Conservation (phyloP, 2,113 vertebrate genomes). For the Hemiscyllium ocellatum region DNA sequence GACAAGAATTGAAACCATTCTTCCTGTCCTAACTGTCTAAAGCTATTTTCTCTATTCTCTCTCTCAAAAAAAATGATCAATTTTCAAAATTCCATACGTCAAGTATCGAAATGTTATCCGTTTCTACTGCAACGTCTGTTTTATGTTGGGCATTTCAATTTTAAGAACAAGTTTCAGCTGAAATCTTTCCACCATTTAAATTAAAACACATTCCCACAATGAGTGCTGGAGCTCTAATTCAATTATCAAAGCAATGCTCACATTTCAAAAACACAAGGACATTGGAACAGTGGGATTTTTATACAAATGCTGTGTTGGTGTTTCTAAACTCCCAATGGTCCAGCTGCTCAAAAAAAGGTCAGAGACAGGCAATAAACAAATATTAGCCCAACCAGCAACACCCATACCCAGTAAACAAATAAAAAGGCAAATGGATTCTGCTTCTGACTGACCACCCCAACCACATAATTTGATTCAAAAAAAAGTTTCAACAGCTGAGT, state of each 20-base stretch:
- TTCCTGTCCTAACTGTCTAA: background rate
- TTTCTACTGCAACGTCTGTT: background rate
- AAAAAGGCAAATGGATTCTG: background rate
- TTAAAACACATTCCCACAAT: background rate
- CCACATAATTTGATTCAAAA: background rate
- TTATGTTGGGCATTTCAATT: background rate
- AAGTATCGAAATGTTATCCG: background rate
- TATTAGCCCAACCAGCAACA: too few species aligned
- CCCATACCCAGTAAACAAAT: too few species aligned
- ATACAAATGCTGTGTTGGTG: background rate
- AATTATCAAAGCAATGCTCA: background rate
- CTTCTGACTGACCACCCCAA: background rate
- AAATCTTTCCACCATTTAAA: background rate
- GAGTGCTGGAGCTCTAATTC: background rate
- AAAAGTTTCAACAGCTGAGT: background rate
- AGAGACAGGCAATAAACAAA: too few species aligned
- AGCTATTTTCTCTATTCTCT: conserved; percentile 2
- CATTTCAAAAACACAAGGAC: background rate
- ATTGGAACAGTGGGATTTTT: background rate
- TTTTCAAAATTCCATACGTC: background rate
- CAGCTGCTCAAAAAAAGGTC: too few species aligned
- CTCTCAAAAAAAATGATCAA: background rate
- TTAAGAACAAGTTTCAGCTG: background rate
- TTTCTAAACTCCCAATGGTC: too few species aligned
- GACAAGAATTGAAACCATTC: background rate